Base-by-base conservation (phyloP, 2,113 vertebrate genomes). In the Nansenia antarctica region DNA sequence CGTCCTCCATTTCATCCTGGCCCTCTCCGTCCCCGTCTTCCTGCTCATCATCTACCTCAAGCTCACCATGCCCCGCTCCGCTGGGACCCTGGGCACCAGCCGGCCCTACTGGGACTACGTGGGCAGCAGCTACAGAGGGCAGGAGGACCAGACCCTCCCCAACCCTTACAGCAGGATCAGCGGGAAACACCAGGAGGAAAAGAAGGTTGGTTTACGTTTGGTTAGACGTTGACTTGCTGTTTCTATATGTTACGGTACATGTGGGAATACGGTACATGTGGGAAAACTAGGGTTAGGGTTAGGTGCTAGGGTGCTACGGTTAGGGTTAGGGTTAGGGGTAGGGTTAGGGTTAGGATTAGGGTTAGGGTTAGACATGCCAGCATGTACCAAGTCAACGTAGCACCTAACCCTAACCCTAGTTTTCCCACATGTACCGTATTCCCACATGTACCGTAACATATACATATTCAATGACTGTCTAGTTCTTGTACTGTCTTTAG, bases 1-100 rank as follows among this genome's bases (percentile, higher is more conserved):
- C 59, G 69, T 94, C 26, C 83, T 96, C 65, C 93, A 95, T 58
- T 95, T 96, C 1, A 87, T 94, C 32, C 78, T 94, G 72, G 94
- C 94, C 1, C 91, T 96, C 0, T 85, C 95, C 37, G 81, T 94
- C 71, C 95, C 95, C 0, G 93, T 95, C 68, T 92, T 94, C 71
- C 82, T 95, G 71, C 88, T 93, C 0, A 92, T 94, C 69, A 72
- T 93, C 2, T 93, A 91, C 11, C 86, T 95, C 39, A 96, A 95
- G 81, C 79, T 96, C 73, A 93, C 92, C 68, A 90, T 95, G 64
- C 93, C 93, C 0, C 89, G 93, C 32, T 94, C 93, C 14, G 81
- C 78, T 0, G 91, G 91, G 49, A 86, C 91, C 0, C 88, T 95
- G 62, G 93, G 93, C 1, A 89, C 92, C 31, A 88, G 86, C 1